Evolutionary conservation across 2,888 invertebrate genomes (phyloP), one percentile per base, ranked within the genome.

Genomic region (Amphipyra berbera): DNA sequence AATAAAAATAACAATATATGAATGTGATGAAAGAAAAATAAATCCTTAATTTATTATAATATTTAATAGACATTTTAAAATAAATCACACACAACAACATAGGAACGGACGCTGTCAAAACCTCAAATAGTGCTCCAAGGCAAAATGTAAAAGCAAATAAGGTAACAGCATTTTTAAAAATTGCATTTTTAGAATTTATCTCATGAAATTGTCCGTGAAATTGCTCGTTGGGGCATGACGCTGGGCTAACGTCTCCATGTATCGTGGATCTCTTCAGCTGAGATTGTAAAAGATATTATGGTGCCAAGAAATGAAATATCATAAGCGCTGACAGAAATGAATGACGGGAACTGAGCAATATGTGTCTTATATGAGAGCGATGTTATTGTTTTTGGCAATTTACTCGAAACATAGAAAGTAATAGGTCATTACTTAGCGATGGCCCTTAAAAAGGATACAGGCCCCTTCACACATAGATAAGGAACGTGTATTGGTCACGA

Each of bases 191-290:
- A 53, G 73, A 83, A 83, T 82, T 78, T 83, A 78, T 79, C 76
- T 81, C 76, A 65, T 71, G 78, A 84, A 84, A 84, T 84, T 81
- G 82, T 76, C 74, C 74, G 81, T 82, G 78, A 84, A 84, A 84
- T 84, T 84, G 82, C 69, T 72, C 77, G 73, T 74, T 72, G 74
- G 50, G 69, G 82, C 78, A 74, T 75, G 82, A 75, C 78, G 79
- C 76, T 40, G 59, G 68, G 63, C 75, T 82, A 73, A 78, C 65
- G 68, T 68, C 30, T 73, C 49, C 77, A 42, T 76, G 81, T 79
- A 83, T 82, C 74, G 70, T 76, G 73, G 67, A 76, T 73, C 74
- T 73, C 76, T 50, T 59, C 13, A 42, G 46, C 60, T 35, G 54
- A 75, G 68, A 79, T 82, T 81, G 65, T 75, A 71, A 61, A 60